These are phyloP conservation scores for Andrena haemorrhoa DNA, from an alignment of 2,888 invertebrate species.

Conservation along the genomic window DNA sequence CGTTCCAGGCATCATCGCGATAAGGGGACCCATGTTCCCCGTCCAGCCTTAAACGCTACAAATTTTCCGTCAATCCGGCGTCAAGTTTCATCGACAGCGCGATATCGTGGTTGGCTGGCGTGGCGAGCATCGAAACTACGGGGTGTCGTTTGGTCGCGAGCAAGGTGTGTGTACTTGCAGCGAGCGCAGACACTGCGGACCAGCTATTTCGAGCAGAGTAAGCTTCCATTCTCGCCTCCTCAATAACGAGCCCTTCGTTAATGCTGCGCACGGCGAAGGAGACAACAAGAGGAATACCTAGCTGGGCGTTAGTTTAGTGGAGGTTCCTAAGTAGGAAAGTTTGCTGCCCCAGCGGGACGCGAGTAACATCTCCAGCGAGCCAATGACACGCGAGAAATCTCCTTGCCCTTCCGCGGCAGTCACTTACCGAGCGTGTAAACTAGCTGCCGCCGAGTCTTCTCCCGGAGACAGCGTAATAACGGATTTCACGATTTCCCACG, in stretches of 20 bases:
- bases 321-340: constrained; percentile 10
- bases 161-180: too few species aligned
- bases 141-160: not conserved
- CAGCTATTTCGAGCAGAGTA: not conserved
- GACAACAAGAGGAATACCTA: not conserved
- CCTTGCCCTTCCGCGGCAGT: constrained; percentile 19
- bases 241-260: not conserved
- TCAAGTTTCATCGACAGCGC: not conserved
- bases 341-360: constrained; percentile 16
- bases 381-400: constrained; percentile 27
- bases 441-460: constrained; percentile 63
- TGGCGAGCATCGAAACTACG: too few species aligned
- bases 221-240: not conserved
- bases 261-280: not conserved
- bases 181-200: too few species aligned
- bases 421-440: constrained; percentile 71
- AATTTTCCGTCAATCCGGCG: constrained; percentile 6
- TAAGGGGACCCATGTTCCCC: constrained; percentile 5
- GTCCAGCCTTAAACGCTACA: constrained; percentile 5
- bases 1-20: constrained; percentile 12
- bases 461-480: constrained; percentile 65
- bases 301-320: not conserved
- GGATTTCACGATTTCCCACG: constrained; percentile 69
- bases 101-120: not conserved
- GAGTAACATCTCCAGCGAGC: not conserved